Evolutionary conservation across 2,113 vertebrate genomes (phyloP), one percentile per base, ranked within the genome.

Genomic region (Accipiter cooperii): DNA sequence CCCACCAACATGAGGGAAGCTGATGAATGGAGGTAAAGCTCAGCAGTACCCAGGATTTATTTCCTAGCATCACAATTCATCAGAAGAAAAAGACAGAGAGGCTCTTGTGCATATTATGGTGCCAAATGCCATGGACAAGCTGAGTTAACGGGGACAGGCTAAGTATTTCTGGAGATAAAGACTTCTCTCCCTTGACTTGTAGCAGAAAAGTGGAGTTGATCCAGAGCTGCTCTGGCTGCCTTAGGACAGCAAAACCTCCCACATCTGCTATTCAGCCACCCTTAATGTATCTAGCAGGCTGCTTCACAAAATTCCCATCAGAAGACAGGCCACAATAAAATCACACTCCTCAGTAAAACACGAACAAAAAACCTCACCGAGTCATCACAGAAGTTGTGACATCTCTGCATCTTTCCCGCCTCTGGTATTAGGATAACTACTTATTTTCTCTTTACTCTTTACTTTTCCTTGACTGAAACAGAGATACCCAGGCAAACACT

Each of bases 1-100:
- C 31, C 38, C 5, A 3, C 47, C 18, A 20, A 2, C 4, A 0
- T 1, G 2, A 54, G 29, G 5, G 17, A 10, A 74, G 73, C 12
- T 78, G 61, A 71, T 55, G 65, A 60, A 82, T 14, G 24, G 29
- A 81, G 17, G 28, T 51, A 65, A 73, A 91, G 66, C 33, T 71
- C 42, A 75, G 61, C 64, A 65, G 55, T 13, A 54, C 7, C 10
- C 69, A 55, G 61, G n/a, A 87, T 78, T 95, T 84, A 46, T 91
- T 71, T 96, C 38, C 65, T 12, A 51, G 17, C 47, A 82, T 9
- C 3, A 6, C 0, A 2, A 6, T 20, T 47, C 20, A 1, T 47
- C 47, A 66, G 46, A 63, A 54, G 18, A 49, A 44, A 75, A 42
- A 31, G 54, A 33, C n/a, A 84, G 68, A 24, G 36, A 84, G 60